phyloP scores from a whole-genome alignment of 2,113 vertebrate genomes.

The Coryphaenoides rupestris region DNA sequence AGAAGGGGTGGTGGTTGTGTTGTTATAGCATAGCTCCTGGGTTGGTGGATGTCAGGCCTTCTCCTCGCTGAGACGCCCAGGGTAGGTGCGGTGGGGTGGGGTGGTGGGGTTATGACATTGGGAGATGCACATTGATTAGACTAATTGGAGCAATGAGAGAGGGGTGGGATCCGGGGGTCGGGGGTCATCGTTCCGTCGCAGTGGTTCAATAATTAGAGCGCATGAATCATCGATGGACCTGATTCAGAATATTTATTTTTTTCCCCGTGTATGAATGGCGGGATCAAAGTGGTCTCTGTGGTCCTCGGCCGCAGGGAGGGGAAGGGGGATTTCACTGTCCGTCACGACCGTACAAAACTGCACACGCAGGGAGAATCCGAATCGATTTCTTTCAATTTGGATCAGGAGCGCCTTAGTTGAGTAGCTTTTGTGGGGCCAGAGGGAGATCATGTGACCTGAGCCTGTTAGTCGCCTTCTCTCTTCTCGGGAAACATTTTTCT shows the following conservation, averaged over 20 bases:
- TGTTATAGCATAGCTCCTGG: no score
- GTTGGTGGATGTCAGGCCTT: no score
- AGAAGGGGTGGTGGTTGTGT: no score
- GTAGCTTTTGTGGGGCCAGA: constrained; percentile 31
- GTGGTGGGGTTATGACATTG: background rate
- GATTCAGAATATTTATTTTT: constrained; percentile 28
- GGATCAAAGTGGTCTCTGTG: constrained; percentile 59
- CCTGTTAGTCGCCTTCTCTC: constrained; percentile 5
- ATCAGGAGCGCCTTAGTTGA: constrained; percentile 58
- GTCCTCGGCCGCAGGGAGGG: constrained; percentile 60
- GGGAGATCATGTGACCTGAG: constrained; percentile 41
- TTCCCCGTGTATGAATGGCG: constrained; percentile 53
- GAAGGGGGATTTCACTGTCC: constrained; percentile 62
- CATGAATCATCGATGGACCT: constrained; percentile 43
- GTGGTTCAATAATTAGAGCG: constrained; percentile 59
- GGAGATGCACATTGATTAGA: constrained; percentile 36
- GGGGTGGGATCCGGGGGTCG: no score
- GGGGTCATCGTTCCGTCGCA: constrained; percentile 51
- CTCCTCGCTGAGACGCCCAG: no score
- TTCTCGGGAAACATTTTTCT: no score
- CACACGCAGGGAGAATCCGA: constrained; percentile 58
- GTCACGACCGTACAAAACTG: constrained; percentile 50
- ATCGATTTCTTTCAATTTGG: constrained; percentile 67
- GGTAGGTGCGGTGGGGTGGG: no score
- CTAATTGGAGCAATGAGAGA: constrained; percentile 48